phyloP scores from a whole-genome alignment of 2,113 vertebrate species.

The Microcebus ravelobensis region DNA sequence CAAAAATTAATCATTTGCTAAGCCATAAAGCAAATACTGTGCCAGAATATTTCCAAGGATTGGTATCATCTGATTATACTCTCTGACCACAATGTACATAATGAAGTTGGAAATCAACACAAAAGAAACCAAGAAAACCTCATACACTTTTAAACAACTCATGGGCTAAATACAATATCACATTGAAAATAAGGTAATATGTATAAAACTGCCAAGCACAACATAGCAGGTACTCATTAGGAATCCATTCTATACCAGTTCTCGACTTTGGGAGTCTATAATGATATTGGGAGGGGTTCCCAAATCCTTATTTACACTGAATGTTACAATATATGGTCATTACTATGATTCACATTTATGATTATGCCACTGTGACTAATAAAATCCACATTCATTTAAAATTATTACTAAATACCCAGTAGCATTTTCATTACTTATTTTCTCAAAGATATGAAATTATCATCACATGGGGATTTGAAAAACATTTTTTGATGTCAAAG shows the following conservation, averaged over 20 bases:
- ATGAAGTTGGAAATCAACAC: neutral
- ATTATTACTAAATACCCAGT: neutral
- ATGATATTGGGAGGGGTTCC: neutral
- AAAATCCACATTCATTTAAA: slow-evolving; percentile 20
- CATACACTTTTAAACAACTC: neutral
- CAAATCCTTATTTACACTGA: neutral
- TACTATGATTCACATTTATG: neutral
- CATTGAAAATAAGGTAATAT: neutral
- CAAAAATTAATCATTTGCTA: neutral
- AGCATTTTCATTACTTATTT: neutral
- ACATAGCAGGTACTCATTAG: neutral
- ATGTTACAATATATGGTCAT: neutral
- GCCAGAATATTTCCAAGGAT: neutral
- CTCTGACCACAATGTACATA: neutral
- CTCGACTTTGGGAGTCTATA: neutral
- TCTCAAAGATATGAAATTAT: neutral
- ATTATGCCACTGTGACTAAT: neutral
- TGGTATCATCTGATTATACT: neutral
- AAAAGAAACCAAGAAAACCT: neutral
- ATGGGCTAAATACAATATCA: neutral
- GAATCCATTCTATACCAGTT: neutral
- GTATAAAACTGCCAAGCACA: neutral
- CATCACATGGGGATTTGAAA: neutral
- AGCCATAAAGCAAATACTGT: neutral
- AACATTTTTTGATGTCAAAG: neutral